phyloP scores from a whole-genome alignment of 2,113 vertebrate genomes.

The Nipponia nippon region DNA sequence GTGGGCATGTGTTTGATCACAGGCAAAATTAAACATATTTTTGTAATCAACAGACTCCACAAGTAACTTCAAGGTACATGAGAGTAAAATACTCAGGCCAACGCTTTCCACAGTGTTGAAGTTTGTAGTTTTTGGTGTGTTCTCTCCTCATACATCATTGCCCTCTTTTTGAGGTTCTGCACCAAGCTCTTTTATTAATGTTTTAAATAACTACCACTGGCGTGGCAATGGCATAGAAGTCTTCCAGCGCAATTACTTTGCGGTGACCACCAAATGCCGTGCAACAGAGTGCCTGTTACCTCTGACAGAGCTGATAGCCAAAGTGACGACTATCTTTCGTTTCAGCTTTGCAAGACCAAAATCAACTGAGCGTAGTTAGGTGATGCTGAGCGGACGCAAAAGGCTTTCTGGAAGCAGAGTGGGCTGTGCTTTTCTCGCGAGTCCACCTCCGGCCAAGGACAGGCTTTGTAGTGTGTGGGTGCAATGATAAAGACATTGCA shows the following conservation, averaged over 20 bases:
- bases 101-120: neutral
- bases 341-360: neutral
- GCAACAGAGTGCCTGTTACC: neutral
- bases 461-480: neutral
- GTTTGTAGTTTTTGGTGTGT: neutral
- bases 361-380: neutral
- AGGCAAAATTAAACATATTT: neutral
- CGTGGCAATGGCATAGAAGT: neutral
- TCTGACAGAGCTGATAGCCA: neutral
- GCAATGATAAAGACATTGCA: neutral
- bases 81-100: neutral
- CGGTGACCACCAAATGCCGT: accelerated
- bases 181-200: neutral
- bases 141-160: neutral
- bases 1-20: neutral
- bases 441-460: neutral
- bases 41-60: neutral
- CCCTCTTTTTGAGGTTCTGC: neutral
- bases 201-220: neutral
- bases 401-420: neutral
- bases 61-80: neutral
- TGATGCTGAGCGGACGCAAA: neutral
- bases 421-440: neutral
- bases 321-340: neutral
- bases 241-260: neutral